Conservation (phyloP, 2,113 vertebrate species). For the Nannobrachium achirus region DNA sequence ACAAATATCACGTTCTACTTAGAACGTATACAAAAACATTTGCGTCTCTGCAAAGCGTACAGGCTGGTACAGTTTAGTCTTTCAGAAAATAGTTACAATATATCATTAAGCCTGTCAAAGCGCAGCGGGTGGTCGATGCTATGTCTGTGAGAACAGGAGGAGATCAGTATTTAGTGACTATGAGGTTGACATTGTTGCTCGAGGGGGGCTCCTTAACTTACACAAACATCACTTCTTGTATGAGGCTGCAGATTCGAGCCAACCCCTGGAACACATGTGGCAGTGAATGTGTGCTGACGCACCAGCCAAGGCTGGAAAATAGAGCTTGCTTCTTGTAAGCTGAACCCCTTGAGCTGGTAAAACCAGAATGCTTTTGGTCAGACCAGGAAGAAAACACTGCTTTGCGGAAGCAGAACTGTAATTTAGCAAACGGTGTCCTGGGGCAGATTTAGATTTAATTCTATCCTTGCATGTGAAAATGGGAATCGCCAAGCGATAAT, state of each 20-base stretch:
- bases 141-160: conserved; percentile 4
- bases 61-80: conserved; percentile 1
- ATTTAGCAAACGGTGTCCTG: conserved; percentile 69
- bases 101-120: conserved; percentile 38
- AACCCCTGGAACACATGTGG: conserved; percentile 52
- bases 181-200: conserved; percentile 20
- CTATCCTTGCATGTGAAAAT: conserved; percentile 66
- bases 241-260: conserved; percentile 54
- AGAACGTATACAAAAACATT: conserved; percentile 25
- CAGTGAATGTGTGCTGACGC: conserved; percentile 40
- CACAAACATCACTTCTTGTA: conserved; percentile 54
- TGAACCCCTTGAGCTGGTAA: conserved; percentile 55
- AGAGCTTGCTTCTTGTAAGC: conserved; percentile 23
- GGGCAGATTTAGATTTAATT: conserved; percentile 78
- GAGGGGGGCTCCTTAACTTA: conserved; percentile 44
- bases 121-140: conserved; percentile 21
- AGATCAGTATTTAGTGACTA: conserved; percentile 14
- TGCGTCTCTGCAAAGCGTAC: conserved; percentile 2
- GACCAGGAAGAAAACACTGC: conserved; percentile 52
- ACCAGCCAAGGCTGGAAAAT: conserved; percentile 51
- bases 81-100: conserved; percentile 3
- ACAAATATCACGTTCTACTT: conserved; percentile 16
- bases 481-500: conserved; percentile 58
- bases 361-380: conserved; percentile 51
- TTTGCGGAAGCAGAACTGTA: conserved; percentile 65